Conservation (phyloP, 35 echinoderm and acorn worm genomes). For the Amphiura filiformis region DNA sequence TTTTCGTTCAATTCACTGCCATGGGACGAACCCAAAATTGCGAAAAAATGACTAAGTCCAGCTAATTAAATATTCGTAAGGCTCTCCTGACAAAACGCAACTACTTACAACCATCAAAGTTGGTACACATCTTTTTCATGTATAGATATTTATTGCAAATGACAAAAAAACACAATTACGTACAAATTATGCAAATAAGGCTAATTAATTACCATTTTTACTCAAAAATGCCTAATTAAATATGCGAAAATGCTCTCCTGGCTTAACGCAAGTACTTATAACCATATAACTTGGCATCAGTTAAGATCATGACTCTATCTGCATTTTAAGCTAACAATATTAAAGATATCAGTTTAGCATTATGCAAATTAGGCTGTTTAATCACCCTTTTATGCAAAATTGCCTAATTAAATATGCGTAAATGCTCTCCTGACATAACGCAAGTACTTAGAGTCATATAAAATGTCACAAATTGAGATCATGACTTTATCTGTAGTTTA, state of each 20-base stretch:
- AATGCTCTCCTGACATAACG: neutral
- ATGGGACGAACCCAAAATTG: neutral
- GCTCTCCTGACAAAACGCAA: neutral
- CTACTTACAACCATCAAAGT: neutral
- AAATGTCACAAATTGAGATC: neutral
- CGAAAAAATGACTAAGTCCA: slow-evolving; percentile 31
- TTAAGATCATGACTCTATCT: too few species aligned
- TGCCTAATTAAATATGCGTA: neutral
- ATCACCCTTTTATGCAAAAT: too few species aligned
- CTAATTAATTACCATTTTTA: neutral
- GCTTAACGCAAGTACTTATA: neutral
- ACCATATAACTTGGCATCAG: neutral
- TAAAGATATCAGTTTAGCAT: too few species aligned
- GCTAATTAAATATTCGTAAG: slow-evolving; percentile 46
- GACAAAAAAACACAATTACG: neutral
- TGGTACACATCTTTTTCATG: slow-evolving; percentile 7
- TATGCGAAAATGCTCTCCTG: neutral
- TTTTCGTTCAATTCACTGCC: neutral
- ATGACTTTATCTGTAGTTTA: neutral
- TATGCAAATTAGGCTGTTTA: too few species aligned
- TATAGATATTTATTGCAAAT: neutral
- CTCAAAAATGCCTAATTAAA: neutral
- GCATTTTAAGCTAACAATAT: too few species aligned
- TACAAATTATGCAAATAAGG: neutral
- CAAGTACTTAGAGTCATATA: neutral